Conservation (phyloP, 2,888 invertebrate genomes). For the Mamestra brassicae region DNA sequence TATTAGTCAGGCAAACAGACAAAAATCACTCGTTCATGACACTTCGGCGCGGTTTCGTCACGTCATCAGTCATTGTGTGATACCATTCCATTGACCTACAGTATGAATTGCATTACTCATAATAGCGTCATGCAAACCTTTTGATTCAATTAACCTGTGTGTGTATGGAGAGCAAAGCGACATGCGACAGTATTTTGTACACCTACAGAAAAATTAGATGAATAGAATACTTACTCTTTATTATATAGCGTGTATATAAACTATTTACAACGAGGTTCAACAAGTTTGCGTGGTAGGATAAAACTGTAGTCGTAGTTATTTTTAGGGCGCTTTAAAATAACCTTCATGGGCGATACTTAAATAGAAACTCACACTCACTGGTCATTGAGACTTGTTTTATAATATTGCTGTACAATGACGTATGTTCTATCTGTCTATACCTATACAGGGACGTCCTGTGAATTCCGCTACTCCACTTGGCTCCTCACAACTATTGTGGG, state of each 20-base stretch:
- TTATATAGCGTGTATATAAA: too few species aligned
- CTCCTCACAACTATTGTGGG: neutral
- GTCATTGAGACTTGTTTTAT: neutral
- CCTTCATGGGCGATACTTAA: neutral
- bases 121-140: conserved; percentile 16
- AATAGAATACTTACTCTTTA: neutral
- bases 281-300: neutral
- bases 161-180: neutral
- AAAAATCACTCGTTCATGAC: neutral
- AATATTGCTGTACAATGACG: neutral
- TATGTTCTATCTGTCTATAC: neutral
- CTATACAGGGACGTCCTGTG: neutral
- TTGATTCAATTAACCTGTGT: conserved; percentile 4
- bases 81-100: conserved; percentile 24
- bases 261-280: neutral
- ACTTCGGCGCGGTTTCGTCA: conserved; percentile 2
- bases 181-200: neutral
- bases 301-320: conserved; percentile 7
- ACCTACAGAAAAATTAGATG: neutral
- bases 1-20: neutral
- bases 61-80: conserved; percentile 22
- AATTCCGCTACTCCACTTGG: neutral
- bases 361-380: neutral
- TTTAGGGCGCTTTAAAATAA: conserved; percentile 4
- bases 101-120: conserved; percentile 24